A percentile compares a stretch with the other conserved stretches of the same genome.
Evolutionary conservation across 2,888 invertebrate species (phyloP).

Genomic region (Acrobasis repandana): DNA sequence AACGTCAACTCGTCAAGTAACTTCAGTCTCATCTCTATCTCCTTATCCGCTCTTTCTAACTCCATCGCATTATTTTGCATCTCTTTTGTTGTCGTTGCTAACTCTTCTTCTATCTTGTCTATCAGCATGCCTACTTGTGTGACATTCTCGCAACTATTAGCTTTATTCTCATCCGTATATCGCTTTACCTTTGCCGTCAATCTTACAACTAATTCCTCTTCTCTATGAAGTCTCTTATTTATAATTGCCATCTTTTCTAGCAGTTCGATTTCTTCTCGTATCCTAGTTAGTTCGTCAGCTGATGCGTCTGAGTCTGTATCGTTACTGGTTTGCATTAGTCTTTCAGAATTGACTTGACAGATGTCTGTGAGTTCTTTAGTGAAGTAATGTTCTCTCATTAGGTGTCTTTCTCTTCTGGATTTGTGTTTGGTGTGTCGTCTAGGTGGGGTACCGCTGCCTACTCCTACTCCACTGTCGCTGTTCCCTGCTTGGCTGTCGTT

Average conservation of each 20-base stretch:
- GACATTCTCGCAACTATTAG: conserved; percentile 74
- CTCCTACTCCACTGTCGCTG: conserved; percentile 87
- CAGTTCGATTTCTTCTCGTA: conserved; percentile 86
- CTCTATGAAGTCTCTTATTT: conserved; percentile 88
- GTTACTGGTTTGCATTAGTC: conserved; percentile 68
- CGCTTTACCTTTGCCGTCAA: conserved; percentile 85
- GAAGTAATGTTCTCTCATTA: conserved; percentile 81
- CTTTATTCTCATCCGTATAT: conserved; percentile 80
- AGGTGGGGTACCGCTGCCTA: conserved; percentile 85
- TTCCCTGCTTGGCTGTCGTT: conserved; percentile 85
- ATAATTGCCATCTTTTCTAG: conserved; percentile 88
- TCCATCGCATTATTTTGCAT: conserved; percentile 80
- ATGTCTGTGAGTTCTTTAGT: conserved; percentile 80
- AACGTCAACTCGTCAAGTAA: conserved; percentile 79
- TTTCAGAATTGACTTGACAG: conserved; percentile 78
- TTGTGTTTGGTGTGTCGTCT: conserved; percentile 78
- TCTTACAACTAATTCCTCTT: conserved; percentile 88
- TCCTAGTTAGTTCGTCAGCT: conserved; percentile 79
- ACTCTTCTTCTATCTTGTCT: conserved; percentile 78
- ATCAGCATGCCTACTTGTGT: conserved; percentile 74
- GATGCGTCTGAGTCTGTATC: conserved; percentile 78
- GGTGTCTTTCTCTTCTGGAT: conserved; percentile 77
- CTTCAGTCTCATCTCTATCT: conserved; percentile 79
- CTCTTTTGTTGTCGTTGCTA: conserved; percentile 75
- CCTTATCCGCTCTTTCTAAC: conserved; percentile 74